These are phyloP conservation scores for Proctacanthus coquilletti DNA, from an alignment of 1,140 invertebrate species.

Conservation along the genomic window DNA sequence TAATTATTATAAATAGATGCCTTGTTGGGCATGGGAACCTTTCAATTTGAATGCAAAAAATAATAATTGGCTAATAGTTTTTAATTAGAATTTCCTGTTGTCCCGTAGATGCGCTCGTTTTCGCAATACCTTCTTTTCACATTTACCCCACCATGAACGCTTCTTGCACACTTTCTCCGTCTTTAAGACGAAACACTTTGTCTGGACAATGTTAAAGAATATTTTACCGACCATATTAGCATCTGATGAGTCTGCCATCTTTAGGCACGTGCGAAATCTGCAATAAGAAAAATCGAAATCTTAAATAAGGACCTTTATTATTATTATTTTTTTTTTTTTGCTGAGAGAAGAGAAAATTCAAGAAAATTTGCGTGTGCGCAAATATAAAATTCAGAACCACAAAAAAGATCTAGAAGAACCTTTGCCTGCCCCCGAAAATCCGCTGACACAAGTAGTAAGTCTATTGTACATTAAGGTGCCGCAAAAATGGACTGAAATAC, in stretches of 20 bases:
- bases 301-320: neutral
- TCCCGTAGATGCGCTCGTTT: conserved; percentile 61
- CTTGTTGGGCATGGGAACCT: too few relatives aligned
- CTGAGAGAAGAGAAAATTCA: too few relatives aligned
- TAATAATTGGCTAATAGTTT: too few relatives aligned
- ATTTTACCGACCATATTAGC: conserved; percentile 82
- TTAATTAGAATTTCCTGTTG: conserved; percentile 53
- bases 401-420: too few relatives aligned
- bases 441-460: too few relatives aligned
- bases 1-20: too few relatives aligned
- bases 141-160: conserved; percentile 70
- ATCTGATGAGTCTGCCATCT: conserved; percentile 64
- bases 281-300: conserved; percentile 7
- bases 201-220: conserved; percentile 87
- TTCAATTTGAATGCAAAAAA: too few relatives aligned
- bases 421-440: too few relatives aligned
- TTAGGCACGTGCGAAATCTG: conserved; percentile 83
- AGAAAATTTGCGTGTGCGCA: too few relatives aligned
- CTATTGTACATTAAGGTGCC: too few relatives aligned
- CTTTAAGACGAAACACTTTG: conserved; percentile 79
- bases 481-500: too few relatives aligned
- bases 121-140: conserved; percentile 45
- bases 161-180: conserved; percentile 56
- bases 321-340: neutral
- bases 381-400: too few relatives aligned